phyloP scores from a whole-genome alignment of 2,113 vertebrate species.

The Tenebrosternarchus preto region DNA sequence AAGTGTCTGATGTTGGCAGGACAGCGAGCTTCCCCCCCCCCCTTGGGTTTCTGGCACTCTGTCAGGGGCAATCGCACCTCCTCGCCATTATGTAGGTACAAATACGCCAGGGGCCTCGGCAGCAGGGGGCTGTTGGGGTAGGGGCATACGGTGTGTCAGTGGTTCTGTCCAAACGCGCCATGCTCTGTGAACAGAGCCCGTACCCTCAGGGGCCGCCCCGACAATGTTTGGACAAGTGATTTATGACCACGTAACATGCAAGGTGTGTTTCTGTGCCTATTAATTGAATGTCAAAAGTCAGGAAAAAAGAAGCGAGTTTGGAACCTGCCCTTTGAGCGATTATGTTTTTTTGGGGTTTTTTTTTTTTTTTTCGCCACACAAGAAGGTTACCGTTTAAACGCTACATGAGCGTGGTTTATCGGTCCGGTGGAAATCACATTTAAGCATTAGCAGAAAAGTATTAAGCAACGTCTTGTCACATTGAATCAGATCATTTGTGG shows the following conservation, averaged over 20 bases:
- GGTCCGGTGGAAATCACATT: background rate
- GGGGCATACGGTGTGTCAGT: background rate
- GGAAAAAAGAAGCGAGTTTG: conserved; percentile 11
- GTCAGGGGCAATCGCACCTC: conserved; percentile 50
- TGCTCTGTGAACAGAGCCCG: conserved; percentile 32
- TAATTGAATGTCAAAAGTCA: conserved; percentile 27
- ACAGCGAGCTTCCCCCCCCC: conserved; percentile 31
- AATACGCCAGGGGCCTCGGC: conserved; percentile 38
- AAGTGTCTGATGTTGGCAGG: conserved; percentile 45
- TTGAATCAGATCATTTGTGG: conserved; percentile 22
- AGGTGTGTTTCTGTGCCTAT: conserved; percentile 11
- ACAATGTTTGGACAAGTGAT: conserved; percentile 53
- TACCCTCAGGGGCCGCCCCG: conserved; percentile 39
- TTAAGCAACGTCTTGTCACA: background rate
- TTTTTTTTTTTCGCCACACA: conserved; percentile 8
- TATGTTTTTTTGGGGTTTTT: too few relatives aligned
- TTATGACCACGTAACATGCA: conserved; percentile 38
- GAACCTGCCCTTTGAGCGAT: background rate
- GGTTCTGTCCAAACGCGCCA: conserved; percentile 23
- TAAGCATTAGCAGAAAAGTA: background rate
- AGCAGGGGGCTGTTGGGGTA: background rate
- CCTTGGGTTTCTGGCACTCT: conserved; percentile 39
- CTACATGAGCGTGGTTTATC: background rate
- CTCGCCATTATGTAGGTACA: conserved; percentile 45
- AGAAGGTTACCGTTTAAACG: background rate